Conservation (phyloP, 2,797 vertebrate genomes). For the Apogon hyalosoma region DNA sequence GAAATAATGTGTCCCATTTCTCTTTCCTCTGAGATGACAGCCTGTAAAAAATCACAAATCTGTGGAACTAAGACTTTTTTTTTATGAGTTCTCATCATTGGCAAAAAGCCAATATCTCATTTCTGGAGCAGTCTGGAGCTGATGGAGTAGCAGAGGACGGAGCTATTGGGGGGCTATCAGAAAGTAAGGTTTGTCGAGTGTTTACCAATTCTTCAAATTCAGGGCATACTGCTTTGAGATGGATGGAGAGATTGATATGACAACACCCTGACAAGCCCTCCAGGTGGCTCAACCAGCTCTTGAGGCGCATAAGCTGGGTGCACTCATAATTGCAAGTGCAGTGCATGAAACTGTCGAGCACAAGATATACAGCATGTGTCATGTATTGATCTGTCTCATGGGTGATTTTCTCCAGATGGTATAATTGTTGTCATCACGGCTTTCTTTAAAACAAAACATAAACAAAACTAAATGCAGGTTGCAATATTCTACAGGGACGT, state of each 20-base stretch:
- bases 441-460: conserved; percentile 1
- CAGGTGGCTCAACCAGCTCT: conserved; percentile 45
- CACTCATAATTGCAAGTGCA: conserved; percentile 31
- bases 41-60: conserved; percentile 32
- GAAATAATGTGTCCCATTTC: not conserved
- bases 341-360: not conserved
- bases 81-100: conserved; percentile 27
- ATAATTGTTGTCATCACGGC: conserved; percentile 2
- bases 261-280: conserved; percentile 46
- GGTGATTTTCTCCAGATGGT: conserved; percentile 1
- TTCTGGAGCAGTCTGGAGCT: conserved; percentile 60
- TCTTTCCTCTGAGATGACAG: conserved; percentile 1
- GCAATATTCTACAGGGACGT: too few relatives aligned
- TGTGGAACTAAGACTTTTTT: conserved; percentile 12
- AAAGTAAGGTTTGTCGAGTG: conserved; percentile 44
- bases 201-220: conserved; percentile 59
- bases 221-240: conserved; percentile 29
- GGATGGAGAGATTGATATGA: conserved; percentile 58
- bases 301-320: conserved; percentile 6
- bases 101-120: conserved; percentile 68
- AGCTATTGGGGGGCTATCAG: conserved; percentile 30
- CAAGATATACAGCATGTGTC: conserved; percentile 36
- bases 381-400: conserved; percentile 18
- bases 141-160: conserved; percentile 46
- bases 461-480: not conserved